These are phyloP conservation scores for Crocidura indochinensis DNA, from an alignment of 2,797 vertebrate genomes.

Conservation along the genomic window DNA sequence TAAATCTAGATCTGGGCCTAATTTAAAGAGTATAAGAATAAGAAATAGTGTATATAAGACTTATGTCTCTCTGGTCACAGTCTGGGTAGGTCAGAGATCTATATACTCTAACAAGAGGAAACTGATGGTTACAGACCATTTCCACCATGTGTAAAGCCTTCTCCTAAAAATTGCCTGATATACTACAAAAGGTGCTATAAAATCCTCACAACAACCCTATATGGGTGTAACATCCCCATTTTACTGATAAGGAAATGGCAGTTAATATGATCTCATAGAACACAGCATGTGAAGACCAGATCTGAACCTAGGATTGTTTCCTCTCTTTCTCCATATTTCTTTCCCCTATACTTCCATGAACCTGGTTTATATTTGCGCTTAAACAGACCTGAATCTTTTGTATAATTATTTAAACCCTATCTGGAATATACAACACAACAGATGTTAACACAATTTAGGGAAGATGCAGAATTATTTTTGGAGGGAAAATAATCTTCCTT, in stretches of 20 bases:
- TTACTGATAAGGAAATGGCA: constrained; percentile 52
- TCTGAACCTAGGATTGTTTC: constrained; percentile 12
- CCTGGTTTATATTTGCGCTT: constrained; percentile 58
- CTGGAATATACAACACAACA: not conserved
- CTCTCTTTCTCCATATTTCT: not conserved
- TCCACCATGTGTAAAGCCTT: constrained; percentile 19
- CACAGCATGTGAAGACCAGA: not conserved
- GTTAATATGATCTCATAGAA: not conserved
- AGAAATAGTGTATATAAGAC: not conserved
- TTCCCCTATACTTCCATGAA: constrained; percentile 25
- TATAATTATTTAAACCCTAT: constrained; percentile 60
- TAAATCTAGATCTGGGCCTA: constrained; percentile 14
- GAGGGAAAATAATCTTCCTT: not conserved
- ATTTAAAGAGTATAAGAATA: not conserved
- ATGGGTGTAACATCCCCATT: not conserved
- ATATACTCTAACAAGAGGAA: not conserved
- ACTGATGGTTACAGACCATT: constrained; percentile 21
- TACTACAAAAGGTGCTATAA: constrained; percentile 48
- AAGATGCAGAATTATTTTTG: not conserved
- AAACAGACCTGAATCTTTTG: constrained; percentile 34
- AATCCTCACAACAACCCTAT: constrained; percentile 18
- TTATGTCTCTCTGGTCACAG: not conserved
- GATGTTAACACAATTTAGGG: not conserved
- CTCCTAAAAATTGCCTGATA: constrained; percentile 40
- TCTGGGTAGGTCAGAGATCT: not conserved